Evolutionary conservation across 92 coral and sea anemone species (phyloP).

Genomic region (Epizoanthus rinbou): DNA sequence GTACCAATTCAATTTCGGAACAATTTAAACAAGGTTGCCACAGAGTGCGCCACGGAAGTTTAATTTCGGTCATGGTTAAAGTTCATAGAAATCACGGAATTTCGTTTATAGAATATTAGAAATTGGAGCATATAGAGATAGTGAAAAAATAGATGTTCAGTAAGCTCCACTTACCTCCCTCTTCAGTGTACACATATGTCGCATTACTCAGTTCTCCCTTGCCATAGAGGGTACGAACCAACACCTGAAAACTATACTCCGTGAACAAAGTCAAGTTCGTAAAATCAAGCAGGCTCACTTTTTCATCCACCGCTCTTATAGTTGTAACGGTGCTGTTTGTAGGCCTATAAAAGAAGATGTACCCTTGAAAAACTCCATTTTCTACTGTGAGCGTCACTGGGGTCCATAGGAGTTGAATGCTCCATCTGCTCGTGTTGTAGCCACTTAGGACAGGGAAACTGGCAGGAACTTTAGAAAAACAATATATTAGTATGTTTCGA

Average conservation of each 20-base stretch:
- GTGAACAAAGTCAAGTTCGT: slow-evolving; percentile 15
- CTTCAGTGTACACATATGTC: slow-evolving; percentile 8
- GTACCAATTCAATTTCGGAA: too few species aligned
- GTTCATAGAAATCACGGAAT: too few species aligned
- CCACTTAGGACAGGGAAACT: background rate
- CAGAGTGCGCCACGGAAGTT: too few species aligned
- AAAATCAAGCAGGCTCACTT: background rate
- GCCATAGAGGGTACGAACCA: slow-evolving; percentile 26
- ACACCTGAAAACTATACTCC: background rate
- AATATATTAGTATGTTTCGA: too few species aligned
- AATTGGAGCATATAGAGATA: background rate
- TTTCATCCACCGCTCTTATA: background rate
- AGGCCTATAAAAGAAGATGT: background rate
- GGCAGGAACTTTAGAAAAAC: slow-evolving; percentile 20
- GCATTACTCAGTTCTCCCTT: background rate
- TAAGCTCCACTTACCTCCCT: slow-evolving; percentile 12
- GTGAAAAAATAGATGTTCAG: too few species aligned
- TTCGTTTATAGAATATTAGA: too few species aligned
- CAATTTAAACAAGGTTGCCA: too few species aligned
- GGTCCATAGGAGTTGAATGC: slow-evolving; percentile 16
- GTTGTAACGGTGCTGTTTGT: background rate
- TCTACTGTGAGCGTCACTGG: background rate
- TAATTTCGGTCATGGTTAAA: too few species aligned
- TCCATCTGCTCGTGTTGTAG: slow-evolving; percentile 1
- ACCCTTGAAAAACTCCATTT: slow-evolving; percentile 27